Conservation (phyloP, 2,888 invertebrate genomes). For the Beris morrisii region DNA sequence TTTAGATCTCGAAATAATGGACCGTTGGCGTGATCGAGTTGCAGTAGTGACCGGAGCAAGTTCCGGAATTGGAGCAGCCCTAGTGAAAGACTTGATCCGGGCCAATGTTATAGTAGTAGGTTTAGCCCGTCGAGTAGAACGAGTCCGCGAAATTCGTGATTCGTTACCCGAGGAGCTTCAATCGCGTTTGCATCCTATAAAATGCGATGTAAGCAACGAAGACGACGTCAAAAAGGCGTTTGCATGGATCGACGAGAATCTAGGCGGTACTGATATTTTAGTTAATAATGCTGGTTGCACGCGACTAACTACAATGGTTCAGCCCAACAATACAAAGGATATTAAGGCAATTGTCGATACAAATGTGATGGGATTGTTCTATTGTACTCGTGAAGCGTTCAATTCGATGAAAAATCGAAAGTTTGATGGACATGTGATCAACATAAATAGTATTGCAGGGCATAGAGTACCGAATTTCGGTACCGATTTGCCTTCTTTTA, state of each 20-base stretch:
- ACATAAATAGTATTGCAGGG: slow-evolving; percentile 55
- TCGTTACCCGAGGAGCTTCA: slow-evolving; percentile 44
- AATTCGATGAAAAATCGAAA: slow-evolving; percentile 57
- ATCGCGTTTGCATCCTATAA: slow-evolving; percentile 46
- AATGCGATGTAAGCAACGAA: slow-evolving; percentile 61
- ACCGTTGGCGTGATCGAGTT: slow-evolving; percentile 63
- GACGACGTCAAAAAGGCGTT: slow-evolving; percentile 61
- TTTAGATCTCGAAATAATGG: slow-evolving; percentile 49
- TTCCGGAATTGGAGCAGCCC: slow-evolving; percentile 63
- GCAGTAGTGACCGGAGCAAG: slow-evolving; percentile 69
- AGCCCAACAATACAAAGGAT: slow-evolving; percentile 44
- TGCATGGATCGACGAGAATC: slow-evolving; percentile 56
- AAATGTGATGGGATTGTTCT: slow-evolving; percentile 57
- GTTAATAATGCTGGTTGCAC: slow-evolving; percentile 63
- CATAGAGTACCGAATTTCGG: slow-evolving; percentile 48
- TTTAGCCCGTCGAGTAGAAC: slow-evolving; percentile 58
- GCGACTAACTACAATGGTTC: slow-evolving; percentile 43
- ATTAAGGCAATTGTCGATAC: slow-evolving; percentile 50
- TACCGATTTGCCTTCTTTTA: slow-evolving; percentile 48
- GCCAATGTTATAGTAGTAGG: slow-evolving; percentile 62
- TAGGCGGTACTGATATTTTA: slow-evolving; percentile 62
- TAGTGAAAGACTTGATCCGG: slow-evolving; percentile 55
- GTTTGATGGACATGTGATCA: slow-evolving; percentile 58
- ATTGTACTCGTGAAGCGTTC: slow-evolving; percentile 58
- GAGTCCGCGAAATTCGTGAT: slow-evolving; percentile 51